phyloP scores from a whole-genome alignment of 2,888 invertebrate genomes.

The Deroplatys truncata region DNA sequence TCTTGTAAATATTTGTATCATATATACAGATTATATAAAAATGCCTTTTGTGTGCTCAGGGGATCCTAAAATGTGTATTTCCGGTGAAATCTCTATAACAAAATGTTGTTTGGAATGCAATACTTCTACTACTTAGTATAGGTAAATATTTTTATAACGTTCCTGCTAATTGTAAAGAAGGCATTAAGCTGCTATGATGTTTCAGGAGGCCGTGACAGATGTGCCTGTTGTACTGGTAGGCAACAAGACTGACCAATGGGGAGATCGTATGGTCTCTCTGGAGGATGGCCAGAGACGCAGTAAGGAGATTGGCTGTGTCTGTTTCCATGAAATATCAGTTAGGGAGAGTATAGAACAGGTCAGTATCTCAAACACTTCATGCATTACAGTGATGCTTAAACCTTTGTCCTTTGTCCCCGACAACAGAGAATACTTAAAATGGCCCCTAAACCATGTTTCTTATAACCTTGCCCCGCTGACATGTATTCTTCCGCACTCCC shows the following conservation, averaged over 20 bases:
- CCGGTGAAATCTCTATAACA: too few relatives aligned
- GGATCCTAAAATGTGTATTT: too few relatives aligned
- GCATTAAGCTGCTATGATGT: background rate
- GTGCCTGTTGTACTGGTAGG: constrained; percentile 77
- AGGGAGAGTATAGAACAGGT: constrained; percentile 80
- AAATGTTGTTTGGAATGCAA: too few relatives aligned
- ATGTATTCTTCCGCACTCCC: too few relatives aligned
- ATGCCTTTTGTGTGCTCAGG: too few relatives aligned
- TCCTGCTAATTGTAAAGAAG: too few relatives aligned
- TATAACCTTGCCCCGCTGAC: too few relatives aligned
- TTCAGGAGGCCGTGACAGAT: constrained; percentile 58
- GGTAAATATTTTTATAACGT: too few relatives aligned
- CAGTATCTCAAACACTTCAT: constrained; percentile 27
- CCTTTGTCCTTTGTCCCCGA: background rate
- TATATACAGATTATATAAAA: too few relatives aligned
- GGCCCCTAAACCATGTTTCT: too few relatives aligned
- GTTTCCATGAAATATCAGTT: constrained; percentile 82
- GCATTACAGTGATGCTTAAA: background rate
- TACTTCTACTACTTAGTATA: too few relatives aligned
- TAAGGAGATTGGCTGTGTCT: constrained; percentile 74
- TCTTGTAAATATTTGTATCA: too few relatives aligned
- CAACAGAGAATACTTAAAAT: background rate
- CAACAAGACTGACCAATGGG: constrained; percentile 73
- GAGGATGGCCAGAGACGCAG: constrained; percentile 72
- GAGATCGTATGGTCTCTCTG: constrained; percentile 74